phyloP scores from a whole-genome alignment of 2,797 vertebrate species.

The Siniperca obscura region DNA sequence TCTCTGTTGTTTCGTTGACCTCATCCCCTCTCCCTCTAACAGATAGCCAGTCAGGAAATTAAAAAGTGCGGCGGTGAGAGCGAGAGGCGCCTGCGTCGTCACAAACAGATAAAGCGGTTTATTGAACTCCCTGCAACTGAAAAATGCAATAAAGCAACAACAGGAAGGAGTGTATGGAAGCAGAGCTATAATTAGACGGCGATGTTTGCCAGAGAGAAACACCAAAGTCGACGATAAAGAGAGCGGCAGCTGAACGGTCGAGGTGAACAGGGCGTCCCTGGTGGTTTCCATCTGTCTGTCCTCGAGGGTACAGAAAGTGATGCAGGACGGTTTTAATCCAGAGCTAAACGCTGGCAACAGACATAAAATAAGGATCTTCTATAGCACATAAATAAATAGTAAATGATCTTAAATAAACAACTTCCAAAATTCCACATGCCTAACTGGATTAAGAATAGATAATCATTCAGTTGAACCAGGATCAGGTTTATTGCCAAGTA shows the following conservation, averaged over 20 bases:
- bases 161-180: constrained; percentile 56
- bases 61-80: constrained; percentile 70
- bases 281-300: constrained; percentile 31
- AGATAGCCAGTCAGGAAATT: constrained; percentile 86
- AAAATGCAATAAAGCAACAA: constrained; percentile 74
- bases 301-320: neutral
- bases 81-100: constrained; percentile 54
- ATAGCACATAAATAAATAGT: neutral
- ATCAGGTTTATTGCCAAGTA: neutral
- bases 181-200: constrained; percentile 67
- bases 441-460: neutral
- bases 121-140: constrained; percentile 69
- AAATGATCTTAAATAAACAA: neutral
- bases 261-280: constrained; percentile 4
- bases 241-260: neutral
- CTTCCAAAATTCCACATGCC: neutral
- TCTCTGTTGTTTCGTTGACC: constrained; percentile 18
- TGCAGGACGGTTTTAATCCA: neutral
- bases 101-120: constrained; percentile 81
- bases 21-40: constrained; percentile 7
- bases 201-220: constrained; percentile 49
- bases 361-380: neutral
- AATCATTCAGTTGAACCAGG: neutral
- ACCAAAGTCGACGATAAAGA: constrained; percentile 14
- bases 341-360: neutral